Conservation (phyloP, 2,888 invertebrate species). For the Thera obeliscata region DNA sequence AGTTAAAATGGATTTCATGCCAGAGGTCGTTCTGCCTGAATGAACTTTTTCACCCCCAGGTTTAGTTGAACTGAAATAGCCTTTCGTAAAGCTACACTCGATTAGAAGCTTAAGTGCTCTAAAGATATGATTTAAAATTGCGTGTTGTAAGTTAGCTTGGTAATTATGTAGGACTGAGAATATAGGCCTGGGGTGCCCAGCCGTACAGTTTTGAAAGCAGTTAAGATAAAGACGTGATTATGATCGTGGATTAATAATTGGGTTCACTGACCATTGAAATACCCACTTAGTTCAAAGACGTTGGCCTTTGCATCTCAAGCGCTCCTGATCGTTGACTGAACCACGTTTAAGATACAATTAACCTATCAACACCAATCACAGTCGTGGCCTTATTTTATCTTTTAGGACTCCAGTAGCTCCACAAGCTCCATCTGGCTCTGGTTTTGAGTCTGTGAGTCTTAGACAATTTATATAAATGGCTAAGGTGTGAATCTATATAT, state of each 20-base stretch:
- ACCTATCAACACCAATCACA: too few relatives aligned
- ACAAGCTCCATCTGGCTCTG: too few relatives aligned
- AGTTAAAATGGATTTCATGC: constrained; percentile 53
- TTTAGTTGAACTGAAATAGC: constrained; percentile 59
- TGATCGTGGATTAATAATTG: constrained; percentile 9
- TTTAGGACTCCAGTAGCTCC: too few relatives aligned
- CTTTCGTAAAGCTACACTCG: constrained; percentile 15
- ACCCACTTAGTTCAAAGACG: background rate
- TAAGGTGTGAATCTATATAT: too few relatives aligned
- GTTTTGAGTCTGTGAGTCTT: too few relatives aligned
- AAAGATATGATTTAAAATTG: constrained; percentile 19
- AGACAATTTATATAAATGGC: too few relatives aligned
- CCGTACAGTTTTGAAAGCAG: constrained; percentile 10
- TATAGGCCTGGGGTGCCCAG: constrained; percentile 20
- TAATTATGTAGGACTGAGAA: constrained; percentile 38
- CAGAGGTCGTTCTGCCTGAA: constrained; percentile 60
- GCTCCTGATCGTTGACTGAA: background rate
- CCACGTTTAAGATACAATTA: too few relatives aligned
- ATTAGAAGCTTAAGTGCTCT: constrained; percentile 28
- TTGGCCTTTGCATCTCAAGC: background rate
- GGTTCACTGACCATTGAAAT: background rate
- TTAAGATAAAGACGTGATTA: constrained; percentile 13
- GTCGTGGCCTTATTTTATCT: too few relatives aligned
- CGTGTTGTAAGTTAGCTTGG: constrained; percentile 3
- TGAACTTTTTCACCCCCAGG: constrained; percentile 60